These are phyloP conservation scores for Knipowitschia caucasica DNA, from an alignment of 2,797 vertebrate species.

Conservation along the genomic window DNA sequence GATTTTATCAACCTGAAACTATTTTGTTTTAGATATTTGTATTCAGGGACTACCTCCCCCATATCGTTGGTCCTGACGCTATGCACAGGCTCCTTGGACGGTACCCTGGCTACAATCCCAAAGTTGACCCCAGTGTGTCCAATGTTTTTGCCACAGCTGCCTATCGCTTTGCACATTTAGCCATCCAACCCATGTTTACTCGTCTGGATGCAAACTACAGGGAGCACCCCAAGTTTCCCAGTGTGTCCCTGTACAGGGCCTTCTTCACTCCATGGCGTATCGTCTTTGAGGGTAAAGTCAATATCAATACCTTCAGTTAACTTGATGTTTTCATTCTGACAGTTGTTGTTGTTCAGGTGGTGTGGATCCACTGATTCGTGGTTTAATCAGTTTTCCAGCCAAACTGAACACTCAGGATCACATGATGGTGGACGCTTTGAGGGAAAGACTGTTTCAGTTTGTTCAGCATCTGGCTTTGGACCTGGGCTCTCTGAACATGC, in stretches of 20 bases:
- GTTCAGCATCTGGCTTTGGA: constrained; percentile 64
- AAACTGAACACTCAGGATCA: constrained; percentile 67
- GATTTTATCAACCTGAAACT: background rate
- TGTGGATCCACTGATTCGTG: constrained; percentile 71
- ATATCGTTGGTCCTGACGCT: constrained; percentile 75
- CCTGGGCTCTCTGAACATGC: constrained; percentile 84
- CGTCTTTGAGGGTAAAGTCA: constrained; percentile 69
- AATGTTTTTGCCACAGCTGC: constrained; percentile 83
- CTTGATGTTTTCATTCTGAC: background rate
- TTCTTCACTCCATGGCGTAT: constrained; percentile 82
- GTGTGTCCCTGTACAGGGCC: constrained; percentile 69
- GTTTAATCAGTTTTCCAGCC: constrained; percentile 57
- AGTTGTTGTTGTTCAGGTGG: constrained; percentile 58
- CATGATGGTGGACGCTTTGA: constrained; percentile 65
- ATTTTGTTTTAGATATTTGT: constrained; percentile 56
- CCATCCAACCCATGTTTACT: constrained; percentile 77
- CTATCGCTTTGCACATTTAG: constrained; percentile 81
- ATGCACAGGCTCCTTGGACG: constrained; percentile 53
- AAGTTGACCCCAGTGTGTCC: constrained; percentile 77
- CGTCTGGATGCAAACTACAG: constrained; percentile 71
- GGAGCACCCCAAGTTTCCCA: constrained; percentile 55
- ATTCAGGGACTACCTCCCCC: constrained; percentile 81
- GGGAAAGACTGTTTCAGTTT: constrained; percentile 70
- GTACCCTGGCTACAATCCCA: constrained; percentile 74
- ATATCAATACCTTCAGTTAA: background rate